Evolutionary conservation across 2,797 vertebrate genomes (phyloP).

Genomic region (Ibycter americanus): DNA sequence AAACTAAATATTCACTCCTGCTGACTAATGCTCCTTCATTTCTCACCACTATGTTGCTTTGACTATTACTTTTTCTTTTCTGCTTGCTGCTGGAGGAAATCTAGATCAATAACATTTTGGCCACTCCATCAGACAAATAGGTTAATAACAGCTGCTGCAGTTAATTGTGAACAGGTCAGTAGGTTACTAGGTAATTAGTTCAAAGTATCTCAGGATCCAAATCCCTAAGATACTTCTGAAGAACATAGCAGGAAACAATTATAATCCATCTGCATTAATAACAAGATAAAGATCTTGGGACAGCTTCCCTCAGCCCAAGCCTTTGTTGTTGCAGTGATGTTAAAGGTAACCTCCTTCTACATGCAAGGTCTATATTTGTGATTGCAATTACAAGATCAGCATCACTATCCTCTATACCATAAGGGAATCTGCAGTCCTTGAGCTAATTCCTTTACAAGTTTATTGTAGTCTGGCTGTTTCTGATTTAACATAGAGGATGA

Average conservation of each 20-base stretch:
- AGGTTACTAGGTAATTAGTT: slow-evolving; percentile 67
- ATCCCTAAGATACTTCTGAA: slow-evolving; percentile 23
- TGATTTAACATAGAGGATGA: background rate
- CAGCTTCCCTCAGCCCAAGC: background rate
- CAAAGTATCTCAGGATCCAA: slow-evolving; percentile 25
- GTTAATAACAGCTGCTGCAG: slow-evolving; percentile 67
- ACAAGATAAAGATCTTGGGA: background rate
- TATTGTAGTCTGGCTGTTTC: background rate
- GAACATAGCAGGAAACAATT: background rate
- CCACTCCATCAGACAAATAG: slow-evolving; percentile 45
- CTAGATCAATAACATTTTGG: slow-evolving; percentile 2
- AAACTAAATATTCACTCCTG: background rate
- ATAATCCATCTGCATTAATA: background rate
- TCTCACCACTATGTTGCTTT: background rate
- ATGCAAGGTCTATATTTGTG: background rate
- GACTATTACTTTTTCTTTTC: background rate
- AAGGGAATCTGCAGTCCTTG: background rate
- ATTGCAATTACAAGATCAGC: background rate
- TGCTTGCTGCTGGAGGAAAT: slow-evolving; percentile 3
- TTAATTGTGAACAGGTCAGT: slow-evolving; percentile 56
- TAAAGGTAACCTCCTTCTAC: background rate
- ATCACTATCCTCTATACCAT: background rate
- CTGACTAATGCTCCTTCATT: background rate
- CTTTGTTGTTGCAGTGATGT: background rate
- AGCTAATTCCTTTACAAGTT: background rate